Percentiles rank a stretch among this genome's conserved stretches.
These are phyloP conservation scores for Limnodromus scolopaceus DNA, from an alignment of 2,797 vertebrate species.

Conservation along the genomic window DNA sequence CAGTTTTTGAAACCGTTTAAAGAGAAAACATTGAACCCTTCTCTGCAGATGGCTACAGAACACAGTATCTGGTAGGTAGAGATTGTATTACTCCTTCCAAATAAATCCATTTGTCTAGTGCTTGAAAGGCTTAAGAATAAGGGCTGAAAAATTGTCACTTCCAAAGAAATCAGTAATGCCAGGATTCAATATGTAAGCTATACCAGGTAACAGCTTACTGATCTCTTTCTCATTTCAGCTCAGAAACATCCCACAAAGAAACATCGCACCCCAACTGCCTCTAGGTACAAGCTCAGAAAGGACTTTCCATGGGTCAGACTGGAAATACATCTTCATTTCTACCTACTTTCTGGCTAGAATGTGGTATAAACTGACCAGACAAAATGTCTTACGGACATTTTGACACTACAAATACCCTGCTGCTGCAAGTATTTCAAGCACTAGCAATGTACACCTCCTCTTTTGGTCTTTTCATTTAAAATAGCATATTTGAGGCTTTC, in stretches of 20 bases:
- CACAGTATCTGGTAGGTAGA: not conserved
- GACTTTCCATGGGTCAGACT: not conserved
- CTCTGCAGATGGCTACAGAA: not conserved
- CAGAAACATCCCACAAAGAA: not conserved
- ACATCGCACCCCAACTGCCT: not conserved
- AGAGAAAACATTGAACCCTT: not conserved
- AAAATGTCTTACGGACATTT: not conserved
- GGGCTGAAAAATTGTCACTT: not conserved
- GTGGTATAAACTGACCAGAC: not conserved
- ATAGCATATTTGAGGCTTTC: rapidly evolving
- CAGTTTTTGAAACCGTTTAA: not conserved
- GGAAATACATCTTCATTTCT: not conserved
- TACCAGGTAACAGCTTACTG: not conserved
- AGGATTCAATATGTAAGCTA: not conserved
- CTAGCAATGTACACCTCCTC: not conserved
- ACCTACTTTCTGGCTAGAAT: not conserved
- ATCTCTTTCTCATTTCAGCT: not conserved
- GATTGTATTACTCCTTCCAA: not conserved
- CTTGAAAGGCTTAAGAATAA: not conserved
- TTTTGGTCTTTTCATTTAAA: not conserved
- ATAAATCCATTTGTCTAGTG: not conserved
- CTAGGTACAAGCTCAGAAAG: not conserved
- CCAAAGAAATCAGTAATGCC: not conserved
- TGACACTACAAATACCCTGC: not conserved
- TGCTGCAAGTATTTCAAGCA: not conserved